These are phyloP conservation scores for Chrysopa pallens DNA, from an alignment of 1,140 invertebrate genomes.

Conservation along the genomic window DNA sequence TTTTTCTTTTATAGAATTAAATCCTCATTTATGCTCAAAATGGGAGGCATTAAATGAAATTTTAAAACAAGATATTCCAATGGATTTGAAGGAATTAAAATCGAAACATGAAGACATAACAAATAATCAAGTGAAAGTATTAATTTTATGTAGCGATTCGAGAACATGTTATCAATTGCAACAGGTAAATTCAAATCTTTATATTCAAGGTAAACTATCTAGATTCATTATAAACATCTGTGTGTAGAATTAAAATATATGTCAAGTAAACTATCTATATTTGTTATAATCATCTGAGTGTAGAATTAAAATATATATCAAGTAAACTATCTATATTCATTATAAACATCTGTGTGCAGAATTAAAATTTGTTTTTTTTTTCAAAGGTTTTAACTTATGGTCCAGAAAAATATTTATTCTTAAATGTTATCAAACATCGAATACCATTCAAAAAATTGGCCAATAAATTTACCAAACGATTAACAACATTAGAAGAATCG, in stretches of 20 bases:
- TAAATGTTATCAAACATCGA: conserved; percentile 33
- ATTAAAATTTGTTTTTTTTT: background rate
- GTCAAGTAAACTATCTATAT: too few species aligned
- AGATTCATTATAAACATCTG: too few species aligned
- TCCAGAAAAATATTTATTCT: conserved; percentile 36
- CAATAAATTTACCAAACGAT: conserved; percentile 22
- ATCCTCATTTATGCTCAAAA: conserved; percentile 75
- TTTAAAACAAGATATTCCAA: conserved; percentile 58
- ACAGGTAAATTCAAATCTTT: conserved; percentile 21
- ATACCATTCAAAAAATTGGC: conserved; percentile 31
- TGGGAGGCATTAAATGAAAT: conserved; percentile 70
- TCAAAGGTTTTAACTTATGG: conserved; percentile 44
- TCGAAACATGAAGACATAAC: conserved; percentile 19
- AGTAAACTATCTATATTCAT: too few species aligned
- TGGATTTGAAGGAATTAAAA: conserved; percentile 31
- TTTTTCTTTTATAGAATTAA: conserved; percentile 37
- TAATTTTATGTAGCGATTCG: conserved; percentile 70
- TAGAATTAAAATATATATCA: too few species aligned
- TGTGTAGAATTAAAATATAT: conserved; percentile 1
- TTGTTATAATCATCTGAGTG: too few species aligned
- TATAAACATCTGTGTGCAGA: too few species aligned
- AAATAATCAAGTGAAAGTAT: conserved; percentile 39
- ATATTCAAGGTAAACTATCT: too few species aligned
- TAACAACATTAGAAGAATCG: conserved; percentile 6
- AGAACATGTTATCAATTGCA: conserved; percentile 67